These are phyloP conservation scores for Argyrosomus japonicus DNA, from an alignment of 2,113 vertebrate species.

Conservation along the genomic window DNA sequence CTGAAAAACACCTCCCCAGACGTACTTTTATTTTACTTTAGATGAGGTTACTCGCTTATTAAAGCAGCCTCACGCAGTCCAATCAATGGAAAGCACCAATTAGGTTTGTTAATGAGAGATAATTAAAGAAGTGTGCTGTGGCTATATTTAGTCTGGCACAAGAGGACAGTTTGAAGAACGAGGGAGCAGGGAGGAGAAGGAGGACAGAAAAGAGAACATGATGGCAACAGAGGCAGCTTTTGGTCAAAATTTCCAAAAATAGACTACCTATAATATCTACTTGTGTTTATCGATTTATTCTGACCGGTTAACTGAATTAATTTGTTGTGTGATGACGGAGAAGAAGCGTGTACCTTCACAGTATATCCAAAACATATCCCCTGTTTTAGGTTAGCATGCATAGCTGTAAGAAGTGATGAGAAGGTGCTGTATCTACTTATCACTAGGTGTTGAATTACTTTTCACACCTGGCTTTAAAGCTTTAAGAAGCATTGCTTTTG, in stretches of 20 bases:
- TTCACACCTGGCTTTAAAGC: conserved; percentile 13
- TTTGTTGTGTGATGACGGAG: neutral
- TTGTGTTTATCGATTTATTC: conserved; percentile 20
- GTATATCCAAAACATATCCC: neutral
- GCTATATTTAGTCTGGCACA: conserved; percentile 80
- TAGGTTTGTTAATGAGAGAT: conserved; percentile 80
- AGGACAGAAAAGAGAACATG: conserved; percentile 55
- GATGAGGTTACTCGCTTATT: conserved; percentile 68
- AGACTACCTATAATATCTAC: conserved; percentile 12
- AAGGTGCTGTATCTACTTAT: neutral
- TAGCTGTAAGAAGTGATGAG: neutral
- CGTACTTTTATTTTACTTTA: conserved; percentile 58
- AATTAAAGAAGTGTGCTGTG: conserved; percentile 81
- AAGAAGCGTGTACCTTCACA: neutral
- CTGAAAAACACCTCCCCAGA: conserved; percentile 37
- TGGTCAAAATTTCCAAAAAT: conserved; percentile 56
- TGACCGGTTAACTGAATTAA: neutral
- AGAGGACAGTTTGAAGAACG: conserved; percentile 71
- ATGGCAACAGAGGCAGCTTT: conserved; percentile 60
- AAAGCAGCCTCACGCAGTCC: conserved; percentile 64
- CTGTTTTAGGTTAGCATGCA: neutral
- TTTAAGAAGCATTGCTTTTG: conserved; percentile 18
- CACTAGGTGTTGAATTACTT: conserved; percentile 13
- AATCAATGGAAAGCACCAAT: conserved; percentile 81
- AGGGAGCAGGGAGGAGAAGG: conserved; percentile 44